Evolutionary conservation across 2,797 vertebrate genomes (phyloP).

Genomic region (Coccyzus lansbergi): DNA sequence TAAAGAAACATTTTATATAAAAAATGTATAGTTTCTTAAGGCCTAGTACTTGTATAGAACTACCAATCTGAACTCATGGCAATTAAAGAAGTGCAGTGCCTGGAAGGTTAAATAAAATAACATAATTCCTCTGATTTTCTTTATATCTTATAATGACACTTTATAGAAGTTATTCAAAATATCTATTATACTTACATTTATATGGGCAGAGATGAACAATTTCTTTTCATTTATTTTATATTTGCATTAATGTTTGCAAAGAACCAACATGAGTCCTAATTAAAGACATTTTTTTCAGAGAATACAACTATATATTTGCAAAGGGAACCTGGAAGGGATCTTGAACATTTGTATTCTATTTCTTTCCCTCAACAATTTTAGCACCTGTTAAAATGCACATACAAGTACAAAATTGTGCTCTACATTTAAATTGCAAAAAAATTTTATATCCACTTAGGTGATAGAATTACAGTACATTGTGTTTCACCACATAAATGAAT

Average conservation of each 20-base stretch:
- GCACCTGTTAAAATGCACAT: not conserved
- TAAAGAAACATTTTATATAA: not conserved
- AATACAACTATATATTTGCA: not conserved
- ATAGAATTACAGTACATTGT: not conserved
- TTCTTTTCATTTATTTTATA: not conserved
- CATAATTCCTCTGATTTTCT: not conserved
- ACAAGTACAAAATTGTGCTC: not conserved
- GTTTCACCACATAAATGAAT: not conserved
- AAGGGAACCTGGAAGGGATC: not conserved
- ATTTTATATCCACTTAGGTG: not conserved
- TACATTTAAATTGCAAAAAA: not conserved
- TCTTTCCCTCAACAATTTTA: not conserved
- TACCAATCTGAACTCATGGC: not conserved
- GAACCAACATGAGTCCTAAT: too few species aligned
- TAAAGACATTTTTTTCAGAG: not conserved
- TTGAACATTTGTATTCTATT: not conserved
- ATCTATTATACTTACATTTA: not conserved
- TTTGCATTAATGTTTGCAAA: not conserved
- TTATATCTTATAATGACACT: not conserved
- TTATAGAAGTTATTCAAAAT: not conserved
- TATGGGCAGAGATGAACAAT: not conserved
- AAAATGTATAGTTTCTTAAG: not conserved
- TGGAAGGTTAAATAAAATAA: not conserved
- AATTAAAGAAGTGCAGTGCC: not conserved
- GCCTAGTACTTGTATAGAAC: not conserved